These are phyloP conservation scores for Lophotriccus pileatus DNA, from an alignment of 2,797 vertebrate genomes.

Conservation along the genomic window DNA sequence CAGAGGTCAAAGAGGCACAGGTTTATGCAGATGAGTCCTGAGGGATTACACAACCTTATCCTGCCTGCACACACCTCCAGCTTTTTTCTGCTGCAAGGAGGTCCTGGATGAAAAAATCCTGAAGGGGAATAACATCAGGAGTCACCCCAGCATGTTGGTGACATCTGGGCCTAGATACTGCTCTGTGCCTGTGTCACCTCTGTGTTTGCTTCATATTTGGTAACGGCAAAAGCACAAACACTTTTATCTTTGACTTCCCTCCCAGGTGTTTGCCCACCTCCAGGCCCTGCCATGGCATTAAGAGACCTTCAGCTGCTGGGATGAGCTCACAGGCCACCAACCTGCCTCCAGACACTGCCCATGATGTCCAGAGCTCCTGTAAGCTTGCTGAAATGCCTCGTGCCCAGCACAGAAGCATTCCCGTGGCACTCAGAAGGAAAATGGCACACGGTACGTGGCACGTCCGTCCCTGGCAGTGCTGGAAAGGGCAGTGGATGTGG, in stretches of 20 bases:
- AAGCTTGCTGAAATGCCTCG: fast-evolving
- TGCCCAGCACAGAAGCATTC: fast-evolving
- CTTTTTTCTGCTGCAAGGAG: neutral
- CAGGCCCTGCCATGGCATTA: fast-evolving
- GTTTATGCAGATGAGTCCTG: neutral
- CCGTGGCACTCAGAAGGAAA: fast-evolving
- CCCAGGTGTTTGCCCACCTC: neutral
- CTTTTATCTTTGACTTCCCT: neutral
- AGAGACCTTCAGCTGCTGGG: neutral
- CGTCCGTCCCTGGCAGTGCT: neutral
- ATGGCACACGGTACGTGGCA: neutral
- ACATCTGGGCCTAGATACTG: neutral
- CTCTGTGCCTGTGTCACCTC: neutral
- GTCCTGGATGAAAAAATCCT: neutral
- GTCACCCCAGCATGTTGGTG: neutral
- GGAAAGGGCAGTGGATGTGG: fast-evolving
- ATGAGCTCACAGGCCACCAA: neutral
- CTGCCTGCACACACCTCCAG: neutral
- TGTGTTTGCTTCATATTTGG: neutral
- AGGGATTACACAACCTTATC: neutral
- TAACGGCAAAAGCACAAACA: neutral
- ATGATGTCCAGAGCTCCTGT: fast-evolving
- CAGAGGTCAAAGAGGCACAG: neutral
- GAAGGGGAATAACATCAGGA: neutral
- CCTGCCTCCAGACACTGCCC: neutral